Percentiles rank a stretch among this genome's conserved stretches.
phyloP scores from a whole-genome alignment of 2,113 vertebrate genomes.

The Centropristis striata region DNA sequence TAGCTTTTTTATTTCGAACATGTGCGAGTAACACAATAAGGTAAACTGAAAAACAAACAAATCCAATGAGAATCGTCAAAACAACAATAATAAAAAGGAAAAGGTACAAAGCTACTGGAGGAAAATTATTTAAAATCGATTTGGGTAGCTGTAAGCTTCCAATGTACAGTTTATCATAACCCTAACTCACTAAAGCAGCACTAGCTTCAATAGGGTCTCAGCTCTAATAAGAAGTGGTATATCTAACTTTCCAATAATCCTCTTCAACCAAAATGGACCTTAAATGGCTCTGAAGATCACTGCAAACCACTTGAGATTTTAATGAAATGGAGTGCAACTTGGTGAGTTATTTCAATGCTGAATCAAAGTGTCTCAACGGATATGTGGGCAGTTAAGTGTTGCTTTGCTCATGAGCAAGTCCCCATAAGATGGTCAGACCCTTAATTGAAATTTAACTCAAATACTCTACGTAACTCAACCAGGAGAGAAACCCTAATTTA shows the following conservation, averaged over 20 bases:
- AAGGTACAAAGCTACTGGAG: not conserved
- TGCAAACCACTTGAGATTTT: conserved; percentile 24
- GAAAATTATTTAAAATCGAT: conserved; percentile 28
- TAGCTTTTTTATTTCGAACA: too few relatives aligned
- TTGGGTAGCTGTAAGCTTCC: conserved; percentile 25
- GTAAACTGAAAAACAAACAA: too few relatives aligned
- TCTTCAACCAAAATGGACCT: conserved; percentile 19
- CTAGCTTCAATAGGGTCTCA: conserved; percentile 18
- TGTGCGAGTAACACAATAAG: too few relatives aligned
- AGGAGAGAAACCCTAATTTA: not conserved
- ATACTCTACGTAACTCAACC: not conserved
- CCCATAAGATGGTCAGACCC: not conserved
- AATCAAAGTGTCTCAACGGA: conserved; percentile 1
- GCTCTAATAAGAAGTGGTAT: conserved; percentile 3
- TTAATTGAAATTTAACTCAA: not conserved
- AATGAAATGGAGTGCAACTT: not conserved
- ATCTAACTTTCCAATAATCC: conserved; percentile 1
- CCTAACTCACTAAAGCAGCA: conserved; percentile 7
- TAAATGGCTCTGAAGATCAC: not conserved
- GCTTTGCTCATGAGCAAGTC: not conserved
- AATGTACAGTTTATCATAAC: not conserved
- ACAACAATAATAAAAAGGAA: conserved; percentile 23
- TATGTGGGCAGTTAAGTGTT: not conserved
- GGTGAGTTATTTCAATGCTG: not conserved
- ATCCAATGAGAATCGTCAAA: too few relatives aligned